Evolutionary conservation across 2,888 invertebrate species (phyloP).

Genomic region (Scaptomyza parva): DNA sequence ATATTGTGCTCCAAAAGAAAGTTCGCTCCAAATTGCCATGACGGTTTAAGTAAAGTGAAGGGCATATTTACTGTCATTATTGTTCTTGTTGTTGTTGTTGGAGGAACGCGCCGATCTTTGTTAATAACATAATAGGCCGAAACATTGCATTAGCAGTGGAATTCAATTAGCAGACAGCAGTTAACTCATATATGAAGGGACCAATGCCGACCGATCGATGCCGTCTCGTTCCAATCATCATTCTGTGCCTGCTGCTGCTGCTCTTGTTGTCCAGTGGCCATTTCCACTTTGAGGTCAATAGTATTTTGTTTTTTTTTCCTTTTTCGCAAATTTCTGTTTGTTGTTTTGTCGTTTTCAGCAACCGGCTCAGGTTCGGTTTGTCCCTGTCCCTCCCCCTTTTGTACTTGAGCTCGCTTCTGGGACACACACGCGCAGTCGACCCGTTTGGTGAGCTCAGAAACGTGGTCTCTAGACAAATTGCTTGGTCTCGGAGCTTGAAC

Average conservation of each 20-base stretch:
- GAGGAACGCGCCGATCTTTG: slow-evolving; percentile 51
- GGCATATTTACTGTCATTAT: slow-evolving; percentile 19
- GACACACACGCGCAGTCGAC: slow-evolving; percentile 63
- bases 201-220: slow-evolving; percentile 6
- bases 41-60: slow-evolving; percentile 48
- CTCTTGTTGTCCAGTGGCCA: slow-evolving; percentile 38
- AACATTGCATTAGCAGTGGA: slow-evolving; percentile 79
- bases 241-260: slow-evolving; percentile 15
- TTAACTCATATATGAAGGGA: slow-evolving; percentile 62
- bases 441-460: slow-evolving; percentile 62
- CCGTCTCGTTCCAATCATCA: slow-evolving; percentile 18
- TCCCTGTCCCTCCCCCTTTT: slow-evolving; percentile 20
- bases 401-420: slow-evolving; percentile 34
- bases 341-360: slow-evolving; percentile 61
- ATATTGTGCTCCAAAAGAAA: slow-evolving; percentile 56
- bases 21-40: slow-evolving; percentile 65
- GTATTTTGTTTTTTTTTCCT: slow-evolving; percentile 48
- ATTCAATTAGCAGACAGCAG: slow-evolving; percentile 71
- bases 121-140: slow-evolving; percentile 80
- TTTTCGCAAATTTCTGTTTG: slow-evolving; percentile 67
- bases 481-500: slow-evolving; percentile 28
- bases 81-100: slow-evolving; percentile 1
- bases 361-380: slow-evolving; percentile 53
- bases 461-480: slow-evolving; percentile 70
- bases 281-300: slow-evolving; percentile 74